Base-by-base conservation (phyloP, 2,113 vertebrate genomes). In the Neodontobutis hainanensis region DNA sequence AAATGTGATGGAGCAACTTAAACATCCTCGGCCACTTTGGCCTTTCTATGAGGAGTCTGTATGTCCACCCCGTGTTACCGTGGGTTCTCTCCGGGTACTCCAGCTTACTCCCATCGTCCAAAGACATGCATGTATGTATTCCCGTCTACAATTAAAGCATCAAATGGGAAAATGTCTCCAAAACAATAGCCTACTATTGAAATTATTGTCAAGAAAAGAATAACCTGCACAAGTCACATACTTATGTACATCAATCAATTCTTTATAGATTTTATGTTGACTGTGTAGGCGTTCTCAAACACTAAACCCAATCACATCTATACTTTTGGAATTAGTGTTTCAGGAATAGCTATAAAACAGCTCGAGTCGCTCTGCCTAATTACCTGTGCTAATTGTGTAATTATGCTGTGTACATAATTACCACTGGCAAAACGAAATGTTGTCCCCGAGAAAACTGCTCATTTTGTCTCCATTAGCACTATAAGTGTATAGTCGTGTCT, bases 321-420 rank as follows among this genome's bases (percentile, higher is more conserved):
- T 32, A 60, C 48, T 65, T 56, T 60, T 6, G 56, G 49, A 73
- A 55, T 42, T 34, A 2, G 1, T 48, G 45, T 75, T 77, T 67
- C 15, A 57, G 15, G 5, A 65, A 65, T 46, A 7, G 14, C 57
- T 73, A 64, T 56, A 61, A 51, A 72, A 61, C 50, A 34, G 47
- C 15, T 19, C n/a, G 15, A 27, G 19, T 45, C 57, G 70, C 11
- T 61, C 45, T 50, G 35, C 15, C 48, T 69, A 68, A 77, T 84
- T 55, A 75, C 59, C 47, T 52, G 43, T 38, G 66, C 58, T 70
- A 81, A 84, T 82, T 57, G 78, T 55, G 52, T 36, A 34, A 55
- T 55, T 55, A 55, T 55, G 38, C 52, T 46, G 11, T 67, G 19
- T 66, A 61, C 59, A 70, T 78, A 60, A 86, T 81, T 50, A 73